Conservation (phyloP, 2,113 vertebrate species). For the Verasper variegatus region DNA sequence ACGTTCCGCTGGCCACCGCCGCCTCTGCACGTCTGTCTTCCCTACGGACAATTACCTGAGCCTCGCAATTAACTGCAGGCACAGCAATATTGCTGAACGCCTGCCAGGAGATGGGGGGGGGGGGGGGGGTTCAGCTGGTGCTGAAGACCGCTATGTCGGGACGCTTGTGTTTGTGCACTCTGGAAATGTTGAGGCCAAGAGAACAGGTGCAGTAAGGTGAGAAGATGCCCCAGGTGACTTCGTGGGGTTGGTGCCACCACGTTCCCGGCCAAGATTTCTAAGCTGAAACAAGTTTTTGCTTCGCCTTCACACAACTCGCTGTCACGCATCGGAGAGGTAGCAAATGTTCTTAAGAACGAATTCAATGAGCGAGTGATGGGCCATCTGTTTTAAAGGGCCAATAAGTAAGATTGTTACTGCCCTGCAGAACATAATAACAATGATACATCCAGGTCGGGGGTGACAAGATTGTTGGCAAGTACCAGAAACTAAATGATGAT, state of each 20-base stretch:
- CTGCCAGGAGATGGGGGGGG: conserved; percentile 57
- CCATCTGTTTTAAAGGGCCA: conserved; percentile 63
- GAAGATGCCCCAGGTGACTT: conserved; percentile 63
- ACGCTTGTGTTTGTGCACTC: conserved; percentile 44
- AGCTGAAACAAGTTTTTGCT: conserved; percentile 53
- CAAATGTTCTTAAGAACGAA: conserved; percentile 52
- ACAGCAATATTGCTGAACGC: conserved; percentile 46
- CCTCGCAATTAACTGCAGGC: conserved; percentile 70
- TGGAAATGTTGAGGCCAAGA: conserved; percentile 64
- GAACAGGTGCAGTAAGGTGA: conserved; percentile 71
- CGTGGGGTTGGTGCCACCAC: conserved; percentile 31
- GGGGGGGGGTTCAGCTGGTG: too few species aligned
- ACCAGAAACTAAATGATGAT: conserved; percentile 4
- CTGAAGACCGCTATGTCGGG: conserved; percentile 15
- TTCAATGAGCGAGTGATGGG: conserved; percentile 48
- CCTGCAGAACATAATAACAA: conserved; percentile 25
- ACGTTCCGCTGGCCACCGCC: conserved; percentile 27
- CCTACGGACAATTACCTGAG: conserved; percentile 73
- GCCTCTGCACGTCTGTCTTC: conserved; percentile 47
- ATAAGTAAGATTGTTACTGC: conserved; percentile 35
- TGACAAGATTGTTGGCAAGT: conserved; percentile 22
- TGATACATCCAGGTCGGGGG: conserved; percentile 18
- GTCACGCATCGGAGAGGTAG: conserved; percentile 49
- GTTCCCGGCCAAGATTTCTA: conserved; percentile 48
- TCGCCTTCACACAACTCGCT: conserved; percentile 20